These are phyloP conservation scores for Ageneiosus marmoratus DNA, from an alignment of 2,113 vertebrate species.

Conservation along the genomic window DNA sequence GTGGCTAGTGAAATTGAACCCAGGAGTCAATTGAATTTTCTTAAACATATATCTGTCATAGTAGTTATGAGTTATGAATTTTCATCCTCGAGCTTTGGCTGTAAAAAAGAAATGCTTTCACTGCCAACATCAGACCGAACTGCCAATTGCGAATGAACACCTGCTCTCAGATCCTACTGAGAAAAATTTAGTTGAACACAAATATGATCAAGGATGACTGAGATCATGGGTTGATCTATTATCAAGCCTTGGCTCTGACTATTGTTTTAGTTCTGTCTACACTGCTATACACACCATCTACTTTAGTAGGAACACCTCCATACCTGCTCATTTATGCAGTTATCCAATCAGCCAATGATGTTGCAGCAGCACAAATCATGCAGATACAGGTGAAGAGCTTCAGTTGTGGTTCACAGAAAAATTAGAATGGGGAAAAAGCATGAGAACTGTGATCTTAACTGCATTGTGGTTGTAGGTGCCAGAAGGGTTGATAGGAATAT, in stretches of 20 bases:
- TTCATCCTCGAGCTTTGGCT: conserved; percentile 21
- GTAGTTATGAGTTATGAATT: not conserved
- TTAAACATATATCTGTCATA: not conserved
- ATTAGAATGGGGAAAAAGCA: too few species aligned
- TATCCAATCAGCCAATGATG: not conserved
- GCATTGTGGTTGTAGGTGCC: too few species aligned
- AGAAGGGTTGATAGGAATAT: too few species aligned
- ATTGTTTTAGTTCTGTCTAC: not conserved
- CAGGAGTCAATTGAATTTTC: not conserved
- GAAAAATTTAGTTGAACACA: not conserved
- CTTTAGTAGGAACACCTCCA: not conserved
- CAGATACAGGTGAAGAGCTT: too few species aligned
- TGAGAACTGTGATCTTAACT: too few species aligned
- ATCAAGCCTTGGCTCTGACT: not conserved
- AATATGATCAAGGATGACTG: not conserved
- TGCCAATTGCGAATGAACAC: conserved; percentile 7
- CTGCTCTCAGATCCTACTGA: conserved; percentile 12
- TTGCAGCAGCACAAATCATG: not conserved
- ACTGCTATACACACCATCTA: not conserved
- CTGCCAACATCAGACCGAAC: conserved; percentile 16
- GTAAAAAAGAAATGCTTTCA: not conserved
- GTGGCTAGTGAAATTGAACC: too few species aligned
- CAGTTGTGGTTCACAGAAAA: too few species aligned
- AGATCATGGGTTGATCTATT: not conserved
- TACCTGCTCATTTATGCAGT: not conserved